phyloP scores from a whole-genome alignment of 2,113 vertebrate species.

The Noturus placidus region DNA sequence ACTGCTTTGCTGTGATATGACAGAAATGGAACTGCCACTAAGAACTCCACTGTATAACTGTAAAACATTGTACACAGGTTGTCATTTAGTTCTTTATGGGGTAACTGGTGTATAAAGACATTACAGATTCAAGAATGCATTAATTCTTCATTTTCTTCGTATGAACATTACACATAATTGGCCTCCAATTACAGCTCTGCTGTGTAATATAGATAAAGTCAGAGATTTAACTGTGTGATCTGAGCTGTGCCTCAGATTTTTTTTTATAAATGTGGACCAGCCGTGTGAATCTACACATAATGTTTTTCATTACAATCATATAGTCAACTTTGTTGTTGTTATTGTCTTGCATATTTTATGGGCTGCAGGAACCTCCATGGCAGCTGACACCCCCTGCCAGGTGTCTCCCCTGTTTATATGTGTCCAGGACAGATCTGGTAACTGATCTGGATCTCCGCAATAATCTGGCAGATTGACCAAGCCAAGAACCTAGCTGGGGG shows the following conservation, averaged over 20 bases:
- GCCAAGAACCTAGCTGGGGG: background rate
- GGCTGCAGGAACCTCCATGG: background rate
- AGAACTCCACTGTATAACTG: background rate
- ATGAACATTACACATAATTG: background rate
- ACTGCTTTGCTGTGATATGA: no score
- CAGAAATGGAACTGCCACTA: background rate
- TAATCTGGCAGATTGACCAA: background rate
- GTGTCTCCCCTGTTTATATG: background rate
- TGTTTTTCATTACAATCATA: background rate
- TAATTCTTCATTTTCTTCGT: background rate
- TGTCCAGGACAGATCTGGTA: background rate
- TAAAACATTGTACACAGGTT: background rate
- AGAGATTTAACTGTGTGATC: background rate
- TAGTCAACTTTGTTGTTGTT: background rate
- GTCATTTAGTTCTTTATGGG: background rate
- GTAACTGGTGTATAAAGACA: background rate
- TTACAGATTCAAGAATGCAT: background rate
- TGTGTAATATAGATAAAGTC: background rate
- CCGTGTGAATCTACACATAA: background rate
- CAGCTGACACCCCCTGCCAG: background rate
- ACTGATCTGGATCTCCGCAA: slow-evolving; percentile 13
- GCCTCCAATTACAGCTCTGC: background rate
- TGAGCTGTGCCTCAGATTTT: background rate
- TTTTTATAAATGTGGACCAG: background rate
- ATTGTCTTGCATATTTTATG: background rate